Evolutionary conservation across 2,888 invertebrate species (phyloP).

Genomic region (Frankliniella fusca): DNA sequence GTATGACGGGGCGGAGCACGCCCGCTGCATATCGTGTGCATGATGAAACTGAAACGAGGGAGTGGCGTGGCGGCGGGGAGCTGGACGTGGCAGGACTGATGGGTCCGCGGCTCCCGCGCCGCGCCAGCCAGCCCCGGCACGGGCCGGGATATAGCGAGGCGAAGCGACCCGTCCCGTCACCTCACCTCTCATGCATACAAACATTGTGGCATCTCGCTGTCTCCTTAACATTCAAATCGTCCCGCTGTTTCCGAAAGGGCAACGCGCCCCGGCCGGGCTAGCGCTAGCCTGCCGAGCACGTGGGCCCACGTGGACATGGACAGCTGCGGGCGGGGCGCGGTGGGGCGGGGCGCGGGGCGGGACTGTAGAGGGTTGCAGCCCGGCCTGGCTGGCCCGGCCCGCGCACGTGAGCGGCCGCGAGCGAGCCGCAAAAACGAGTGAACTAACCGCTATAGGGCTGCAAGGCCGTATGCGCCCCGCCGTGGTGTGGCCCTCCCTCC

Average conservation of each 20-base stretch:
- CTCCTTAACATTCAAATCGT: slow-evolving; percentile 24
- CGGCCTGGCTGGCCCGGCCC: neutral
- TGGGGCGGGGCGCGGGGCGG: neutral
- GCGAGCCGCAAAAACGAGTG: too few species aligned
- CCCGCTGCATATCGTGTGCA: neutral
- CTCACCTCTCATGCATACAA: slow-evolving; percentile 14
- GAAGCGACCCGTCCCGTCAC: neutral
- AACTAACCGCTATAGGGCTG: too few species aligned
- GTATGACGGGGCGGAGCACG: neutral
- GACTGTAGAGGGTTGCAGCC: neutral
- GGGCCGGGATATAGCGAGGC: neutral
- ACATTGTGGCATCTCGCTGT: neutral
- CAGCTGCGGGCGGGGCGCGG: neutral
- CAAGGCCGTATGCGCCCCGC: too few species aligned
- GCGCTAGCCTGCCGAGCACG: neutral
- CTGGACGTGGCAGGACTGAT: neutral
- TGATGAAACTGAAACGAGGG: slow-evolving; percentile 9
- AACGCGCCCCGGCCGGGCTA: neutral
- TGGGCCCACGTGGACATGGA: neutral
- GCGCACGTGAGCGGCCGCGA: neutral
- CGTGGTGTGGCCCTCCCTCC: too few species aligned
- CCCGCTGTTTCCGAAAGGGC: slow-evolving; percentile 11
- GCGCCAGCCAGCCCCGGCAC: neutral
- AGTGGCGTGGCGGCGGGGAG: neutral
- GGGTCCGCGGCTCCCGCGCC: neutral